Evolutionary conservation across 2,888 invertebrate species (phyloP).

Genomic region (Drosophila gaucha): DNA sequence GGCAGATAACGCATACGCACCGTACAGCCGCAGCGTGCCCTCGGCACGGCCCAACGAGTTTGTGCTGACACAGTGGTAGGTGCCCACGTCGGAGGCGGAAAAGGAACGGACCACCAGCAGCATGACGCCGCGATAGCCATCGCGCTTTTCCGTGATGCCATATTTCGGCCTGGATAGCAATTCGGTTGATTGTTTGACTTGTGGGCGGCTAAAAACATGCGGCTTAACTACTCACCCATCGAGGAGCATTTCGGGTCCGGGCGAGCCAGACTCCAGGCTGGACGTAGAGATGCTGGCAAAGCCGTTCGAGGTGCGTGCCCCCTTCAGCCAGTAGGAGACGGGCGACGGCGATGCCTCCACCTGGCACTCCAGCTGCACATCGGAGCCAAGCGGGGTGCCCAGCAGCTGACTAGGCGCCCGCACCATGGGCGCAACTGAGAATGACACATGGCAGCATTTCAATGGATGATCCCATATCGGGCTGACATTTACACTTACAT

Average conservation of each 20-base stretch:
- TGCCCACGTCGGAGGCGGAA: constrained; percentile 88
- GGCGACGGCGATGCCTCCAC: constrained; percentile 93
- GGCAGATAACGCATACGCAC: constrained; percentile 82
- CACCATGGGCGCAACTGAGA: constrained; percentile 93
- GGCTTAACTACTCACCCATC: constrained; percentile 88
- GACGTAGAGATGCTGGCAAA: constrained; percentile 78
- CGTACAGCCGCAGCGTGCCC: constrained; percentile 88
- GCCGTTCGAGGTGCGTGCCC: constrained; percentile 83
- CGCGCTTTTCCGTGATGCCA: constrained; percentile 84
- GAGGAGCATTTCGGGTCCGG: constrained; percentile 89
- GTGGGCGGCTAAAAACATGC: neutral
- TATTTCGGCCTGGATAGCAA: constrained; percentile 82
- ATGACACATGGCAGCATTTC: neutral
- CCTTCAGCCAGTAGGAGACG: constrained; percentile 85
- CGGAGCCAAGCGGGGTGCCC: constrained; percentile 93
- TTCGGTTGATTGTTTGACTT: neutral
- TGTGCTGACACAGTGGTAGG: constrained; percentile 91
- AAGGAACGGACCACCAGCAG: constrained; percentile 85
- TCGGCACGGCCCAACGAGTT: constrained; percentile 89
- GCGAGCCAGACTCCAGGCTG: constrained; percentile 83
- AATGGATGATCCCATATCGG: neutral
- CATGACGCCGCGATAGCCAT: constrained; percentile 84
- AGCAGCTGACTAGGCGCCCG: constrained; percentile 95
- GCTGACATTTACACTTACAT: constrained; percentile 89
- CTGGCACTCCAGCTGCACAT: constrained; percentile 94